phyloP scores from a whole-genome alignment of 2,797 vertebrate species.

The Brachyalestes nurse region DNA sequence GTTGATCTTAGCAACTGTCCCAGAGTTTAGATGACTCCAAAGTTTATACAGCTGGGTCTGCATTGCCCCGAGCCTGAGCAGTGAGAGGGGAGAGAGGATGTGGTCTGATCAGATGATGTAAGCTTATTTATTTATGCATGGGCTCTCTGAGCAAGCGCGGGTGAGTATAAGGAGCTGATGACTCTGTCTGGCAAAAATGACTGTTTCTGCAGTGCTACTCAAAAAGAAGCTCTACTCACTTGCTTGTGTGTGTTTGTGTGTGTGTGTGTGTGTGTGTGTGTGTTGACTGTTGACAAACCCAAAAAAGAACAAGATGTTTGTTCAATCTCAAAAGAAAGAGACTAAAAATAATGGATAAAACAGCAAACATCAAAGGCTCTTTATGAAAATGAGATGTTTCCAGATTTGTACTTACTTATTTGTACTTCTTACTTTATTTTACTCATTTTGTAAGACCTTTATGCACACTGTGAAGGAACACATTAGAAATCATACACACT shows the following conservation, averaged over 20 bases:
- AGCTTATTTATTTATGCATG: slow-evolving; percentile 5
- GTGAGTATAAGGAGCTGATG: not conserved
- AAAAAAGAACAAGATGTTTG: slow-evolving; percentile 22
- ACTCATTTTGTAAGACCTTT: too few relatives aligned
- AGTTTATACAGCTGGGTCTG: slow-evolving; percentile 35
- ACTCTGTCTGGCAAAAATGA: not conserved
- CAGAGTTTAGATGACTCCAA: slow-evolving; percentile 36
- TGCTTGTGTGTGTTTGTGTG: slow-evolving; percentile 20
- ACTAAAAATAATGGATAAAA: not conserved
- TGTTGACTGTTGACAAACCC: slow-evolving; percentile 22
- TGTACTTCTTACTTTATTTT: too few relatives aligned
- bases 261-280: slow-evolving; percentile 20
- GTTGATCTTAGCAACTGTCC: slow-evolving; percentile 55
- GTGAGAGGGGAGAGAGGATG: slow-evolving; percentile 9
- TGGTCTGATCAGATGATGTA: slow-evolving; percentile 1
- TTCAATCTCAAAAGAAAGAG: not conserved
- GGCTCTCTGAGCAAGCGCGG: not conserved
- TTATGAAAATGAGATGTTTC: not conserved
- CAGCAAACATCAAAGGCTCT: not conserved
- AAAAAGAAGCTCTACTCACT: not conserved
- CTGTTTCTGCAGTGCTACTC: not conserved
- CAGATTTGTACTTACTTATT: too few relatives aligned
- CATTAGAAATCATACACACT: too few relatives aligned
- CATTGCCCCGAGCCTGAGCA: slow-evolving; percentile 6
- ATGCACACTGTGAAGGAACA: too few relatives aligned